Base-by-base conservation (phyloP, 2,888 invertebrate species). In the Leptopilina syphax region DNA sequence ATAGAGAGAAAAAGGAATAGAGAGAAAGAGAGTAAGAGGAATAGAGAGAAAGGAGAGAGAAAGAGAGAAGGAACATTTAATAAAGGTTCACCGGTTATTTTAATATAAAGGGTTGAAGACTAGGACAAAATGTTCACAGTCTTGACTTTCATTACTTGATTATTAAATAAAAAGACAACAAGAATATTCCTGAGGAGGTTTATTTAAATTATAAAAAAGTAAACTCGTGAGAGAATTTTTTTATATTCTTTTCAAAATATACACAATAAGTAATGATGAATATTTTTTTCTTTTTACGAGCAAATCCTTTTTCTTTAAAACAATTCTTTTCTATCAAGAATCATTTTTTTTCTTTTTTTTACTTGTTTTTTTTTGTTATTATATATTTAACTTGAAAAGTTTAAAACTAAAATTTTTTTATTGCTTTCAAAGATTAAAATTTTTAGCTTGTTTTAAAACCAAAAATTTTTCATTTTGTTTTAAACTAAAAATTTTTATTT, bases 1-100 rank as follows among this genome's bases (percentile, higher is more conserved):
- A 34, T 34, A 34, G 34, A 34, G 34, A 34, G 34, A 34, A 63
- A 63, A 44, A 7, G 44, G 63, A 10, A 24, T 6, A 44, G 44
- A 5, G 44, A 44, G 44, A 44, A 8, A 44, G 0, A 3, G 63
- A 63, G 24, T 3, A 63, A 34, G 34, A 34, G 34, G 4, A 34
- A 63, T 24, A 44, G 5, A 8, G 63, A 63, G 24, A 8, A 44
- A 8, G 8, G 44, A 44, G 44, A 44, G 44, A 44, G 6, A 9
- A 24, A 63, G 24, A 18, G 63, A 63, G 24, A 63, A 63, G 63
- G 24, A 63, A 24, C 9, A 24, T 63, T 63, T 63, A 63, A 63
- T 63, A 63, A 63, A 63, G 63, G 63, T 63, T 63, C 63, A 24
- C 63, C 10, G 63, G 63, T 18, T 63, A 63, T 63, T 24, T 63